Evolutionary conservation across 2,888 invertebrate genomes (phyloP), one percentile per base, ranked within the genome.

Genomic region (Tricholauxania praeusta): DNA sequence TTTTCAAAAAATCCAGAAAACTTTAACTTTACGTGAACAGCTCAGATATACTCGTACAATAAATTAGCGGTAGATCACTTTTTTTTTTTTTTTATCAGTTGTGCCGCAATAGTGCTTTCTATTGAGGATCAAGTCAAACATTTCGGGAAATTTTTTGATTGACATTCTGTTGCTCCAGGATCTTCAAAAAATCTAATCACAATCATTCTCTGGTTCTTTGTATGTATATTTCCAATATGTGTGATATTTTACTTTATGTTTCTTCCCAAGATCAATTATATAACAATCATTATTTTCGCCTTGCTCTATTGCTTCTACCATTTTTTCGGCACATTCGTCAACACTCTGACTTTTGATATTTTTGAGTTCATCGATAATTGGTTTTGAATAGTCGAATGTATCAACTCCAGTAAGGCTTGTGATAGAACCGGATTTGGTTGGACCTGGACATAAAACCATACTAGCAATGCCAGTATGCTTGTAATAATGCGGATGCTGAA

Each of bases 221-320:
- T 39, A 39, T 5, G 39, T 39, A 39, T 39, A 39, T 39, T 69
- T 60, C 69, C 60, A 69, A 32, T 69, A 62, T 3, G 32, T 49
- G 17, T 49, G 49, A 28, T 32, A 32, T 49, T 74, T 74, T 57
- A 76, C 74, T 65, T 75, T 75, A 53, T 82, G 78, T 53, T 84
- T 59, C 48, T 79, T 77, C 5, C 83, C 85, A 62, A 82, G 62
- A 69, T 86, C 85, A 67, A 83, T 70, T 64, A 83, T 83, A 86
- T 85, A 86, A 72, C 84, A 81, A 8, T 83, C 84, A 4, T 82
- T 84, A 74, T 86, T 87, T 77, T 84, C 76, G 19, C 82, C 83
- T 8, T 77, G 75, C 66, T 85, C 81, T 52, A 86, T 81, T 14
- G 84, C 83, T 77, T 82, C 79, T 3, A 85, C 77, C 59, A 86